Base-by-base conservation (phyloP, 2,888 invertebrate species). In the Protodeltote pygarga region DNA sequence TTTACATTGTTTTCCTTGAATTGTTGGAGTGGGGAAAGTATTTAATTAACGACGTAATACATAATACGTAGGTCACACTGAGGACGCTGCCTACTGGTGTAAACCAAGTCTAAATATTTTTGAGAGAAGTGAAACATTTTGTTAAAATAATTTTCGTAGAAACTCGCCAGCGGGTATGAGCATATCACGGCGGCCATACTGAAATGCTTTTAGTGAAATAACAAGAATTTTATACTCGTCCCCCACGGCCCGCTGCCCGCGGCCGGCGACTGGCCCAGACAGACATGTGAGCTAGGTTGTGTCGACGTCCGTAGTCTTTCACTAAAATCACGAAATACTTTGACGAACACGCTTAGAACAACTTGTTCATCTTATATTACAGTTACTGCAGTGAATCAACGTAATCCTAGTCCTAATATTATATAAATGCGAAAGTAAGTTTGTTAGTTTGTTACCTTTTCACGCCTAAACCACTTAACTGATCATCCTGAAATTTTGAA, bases 161-260 rank as follows among this genome's bases (percentile, higher is more conserved):
- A 67, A 65, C 45, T 65, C 50, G 48, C 47, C 41, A 58, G 51
- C 52, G 55, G 55, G 62, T 45, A 54, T 37, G 61, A 51, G 48
- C 44, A 64, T 51, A 54, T 52, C 63, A 49, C 33, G 29, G 53
- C 55, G 59, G 67, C 47, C 66, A 60, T 58, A 51, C 55, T 66
- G 66, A 73, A 79, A 80, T 74, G 71, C 75, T 78, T 79, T 79
- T 74, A 80, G 73, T 64, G 65, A 75, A 79, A 80, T 81, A 76
- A 74, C 74, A 73, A 68, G 71, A 74, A 77, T 76, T 73, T 75
- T 60, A 60, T 68, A 42, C 59, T 31, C 39, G 35, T 45, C 28
- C 52, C 45, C 21, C 35, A n/a, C 41, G 15, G 39, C 35, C 32
- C 25, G 48, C 14, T 39, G 39, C 35, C 37, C 38, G 16, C 23